Percentiles rank a stretch among this genome's conserved stretches.
phyloP scores from a whole-genome alignment of 2,113 vertebrate genomes.

The Sardina pilchardus region DNA sequence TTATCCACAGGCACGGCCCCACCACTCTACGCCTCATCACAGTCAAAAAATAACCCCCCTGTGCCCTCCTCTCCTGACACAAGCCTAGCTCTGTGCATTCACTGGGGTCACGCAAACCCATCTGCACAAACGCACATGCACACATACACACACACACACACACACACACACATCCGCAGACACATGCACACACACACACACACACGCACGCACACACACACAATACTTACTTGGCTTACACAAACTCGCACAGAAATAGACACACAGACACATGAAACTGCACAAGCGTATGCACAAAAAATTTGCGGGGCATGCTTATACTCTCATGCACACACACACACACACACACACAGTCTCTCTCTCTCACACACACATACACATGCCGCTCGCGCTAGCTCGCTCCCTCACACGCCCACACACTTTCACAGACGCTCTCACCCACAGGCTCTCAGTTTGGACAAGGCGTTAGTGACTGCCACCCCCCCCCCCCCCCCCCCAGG shows the following conservation, averaged over 20 bases:
- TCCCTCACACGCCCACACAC: neutral
- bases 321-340: neutral
- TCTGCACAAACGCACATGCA: neutral
- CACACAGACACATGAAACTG: neutral
- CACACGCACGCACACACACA: neutral
- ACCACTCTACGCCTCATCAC: conserved; percentile 33
- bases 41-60: conserved; percentile 38
- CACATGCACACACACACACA: neutral
- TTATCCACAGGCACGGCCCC: conserved; percentile 38
- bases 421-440: neutral
- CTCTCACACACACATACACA: neutral
- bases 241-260: neutral
- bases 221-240: neutral
- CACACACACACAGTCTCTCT: neutral
- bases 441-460: neutral
- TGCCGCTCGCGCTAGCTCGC: too few species aligned
- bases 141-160: neutral
- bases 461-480: neutral
- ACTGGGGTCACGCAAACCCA: conserved; percentile 5
- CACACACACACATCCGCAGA: neutral
- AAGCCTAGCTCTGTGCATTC: conserved; percentile 45
- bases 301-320: neutral
- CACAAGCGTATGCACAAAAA: neutral
- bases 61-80: conserved; percentile 30
- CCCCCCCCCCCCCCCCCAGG: too few species aligned